These are phyloP conservation scores for Marcusenius ussheri DNA, from an alignment of 2,113 vertebrate genomes.

Conservation along the genomic window DNA sequence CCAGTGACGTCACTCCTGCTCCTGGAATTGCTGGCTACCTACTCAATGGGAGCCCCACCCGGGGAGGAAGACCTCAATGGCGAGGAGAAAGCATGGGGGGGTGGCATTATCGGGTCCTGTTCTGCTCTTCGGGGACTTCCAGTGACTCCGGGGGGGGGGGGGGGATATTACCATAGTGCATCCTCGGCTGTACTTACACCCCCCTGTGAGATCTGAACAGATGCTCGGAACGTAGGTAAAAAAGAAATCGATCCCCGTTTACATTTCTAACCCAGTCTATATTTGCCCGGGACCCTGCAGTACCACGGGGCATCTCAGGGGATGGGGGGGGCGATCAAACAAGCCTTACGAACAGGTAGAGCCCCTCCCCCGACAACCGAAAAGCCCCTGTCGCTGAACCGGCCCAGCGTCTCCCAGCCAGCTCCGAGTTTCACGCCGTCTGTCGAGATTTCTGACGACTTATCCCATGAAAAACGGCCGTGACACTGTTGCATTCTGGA, in stretches of 20 bases:
- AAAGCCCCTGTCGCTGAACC: not conserved
- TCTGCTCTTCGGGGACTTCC: slow-evolving; percentile 64
- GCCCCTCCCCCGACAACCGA: not conserved
- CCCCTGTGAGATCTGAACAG: not conserved
- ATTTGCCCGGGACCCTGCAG: not conserved
- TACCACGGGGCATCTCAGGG: not conserved
- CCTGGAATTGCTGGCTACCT: slow-evolving; percentile 22
- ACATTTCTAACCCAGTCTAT: slow-evolving; percentile 3
- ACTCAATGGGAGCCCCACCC: slow-evolving; percentile 66
- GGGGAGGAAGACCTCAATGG: slow-evolving; percentile 32
- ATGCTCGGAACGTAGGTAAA: not conserved
- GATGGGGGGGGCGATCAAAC: not conserved
- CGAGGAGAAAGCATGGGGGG: slow-evolving; percentile 81
- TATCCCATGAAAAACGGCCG: not conserved
- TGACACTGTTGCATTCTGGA: not conserved
- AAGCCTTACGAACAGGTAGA: not conserved
- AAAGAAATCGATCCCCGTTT: not conserved
- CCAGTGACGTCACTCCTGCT: not conserved
- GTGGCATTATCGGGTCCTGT: slow-evolving; percentile 59
- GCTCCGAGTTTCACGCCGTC: not conserved
- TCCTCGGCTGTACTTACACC: not conserved
- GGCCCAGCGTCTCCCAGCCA: not conserved
- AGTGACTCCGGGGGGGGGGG: not conserved
- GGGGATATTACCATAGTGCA: not conserved
- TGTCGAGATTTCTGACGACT: not conserved